Conservation (phyloP, 2,113 vertebrate genomes). For the Dicerorhinus sumatrensis region DNA sequence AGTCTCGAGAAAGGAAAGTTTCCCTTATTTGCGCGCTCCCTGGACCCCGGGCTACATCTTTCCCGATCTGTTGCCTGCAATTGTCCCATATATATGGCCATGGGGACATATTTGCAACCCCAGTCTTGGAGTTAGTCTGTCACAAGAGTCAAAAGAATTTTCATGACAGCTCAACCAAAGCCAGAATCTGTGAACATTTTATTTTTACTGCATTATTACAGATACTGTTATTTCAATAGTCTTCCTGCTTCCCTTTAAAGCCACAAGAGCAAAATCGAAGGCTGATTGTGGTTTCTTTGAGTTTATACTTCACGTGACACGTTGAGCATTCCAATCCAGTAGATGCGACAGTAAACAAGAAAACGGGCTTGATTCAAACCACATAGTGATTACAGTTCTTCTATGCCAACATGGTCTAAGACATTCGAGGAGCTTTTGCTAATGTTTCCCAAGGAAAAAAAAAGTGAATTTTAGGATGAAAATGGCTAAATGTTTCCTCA, state of each 20-base stretch:
- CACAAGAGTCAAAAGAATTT: neutral
- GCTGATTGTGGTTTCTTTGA: neutral
- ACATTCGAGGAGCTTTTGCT: neutral
- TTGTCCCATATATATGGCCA: too few species aligned
- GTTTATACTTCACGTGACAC: neutral
- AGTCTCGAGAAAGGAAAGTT: neutral
- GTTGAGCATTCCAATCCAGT: neutral
- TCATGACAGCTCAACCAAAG: too few species aligned
- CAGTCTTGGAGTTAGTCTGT: neutral
- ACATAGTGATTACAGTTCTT: neutral
- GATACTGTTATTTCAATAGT: neutral
- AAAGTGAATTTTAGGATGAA: neutral
- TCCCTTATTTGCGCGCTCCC: too few species aligned
- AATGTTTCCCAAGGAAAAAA: neutral
- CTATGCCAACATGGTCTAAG: neutral
- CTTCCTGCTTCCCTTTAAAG: neutral
- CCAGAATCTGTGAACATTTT: neutral
- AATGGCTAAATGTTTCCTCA: neutral
- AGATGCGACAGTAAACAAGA: neutral
- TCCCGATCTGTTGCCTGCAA: neutral
- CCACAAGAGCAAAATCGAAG: neutral
- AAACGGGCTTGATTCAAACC: neutral
- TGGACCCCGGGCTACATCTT: neutral
- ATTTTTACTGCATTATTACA: neutral
- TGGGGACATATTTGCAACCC: fast-evolving